These are phyloP conservation scores for Drosophila quinaria DNA, from an alignment of 2,888 invertebrate genomes.

Conservation along the genomic window DNA sequence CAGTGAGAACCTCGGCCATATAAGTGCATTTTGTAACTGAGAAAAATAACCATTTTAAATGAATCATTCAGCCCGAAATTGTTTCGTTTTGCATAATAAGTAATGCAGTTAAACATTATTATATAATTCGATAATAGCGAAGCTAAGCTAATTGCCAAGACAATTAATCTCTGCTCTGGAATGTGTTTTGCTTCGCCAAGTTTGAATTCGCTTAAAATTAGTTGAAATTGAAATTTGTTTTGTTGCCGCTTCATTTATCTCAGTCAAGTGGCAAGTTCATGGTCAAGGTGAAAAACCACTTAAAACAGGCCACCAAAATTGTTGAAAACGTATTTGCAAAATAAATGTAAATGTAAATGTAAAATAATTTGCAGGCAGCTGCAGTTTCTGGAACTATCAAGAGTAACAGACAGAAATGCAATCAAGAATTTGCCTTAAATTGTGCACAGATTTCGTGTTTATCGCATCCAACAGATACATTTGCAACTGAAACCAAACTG, in stretches of 20 bases:
- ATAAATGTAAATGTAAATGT: conserved; percentile 26
- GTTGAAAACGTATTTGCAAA: conserved; percentile 15
- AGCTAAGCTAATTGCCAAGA: conserved; percentile 2
- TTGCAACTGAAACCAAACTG: conserved; percentile 62
- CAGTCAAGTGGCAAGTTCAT: conserved; percentile 55
- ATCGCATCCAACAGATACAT: conserved; percentile 41
- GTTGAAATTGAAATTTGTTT: not conserved
- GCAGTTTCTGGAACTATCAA: conserved; percentile 40
- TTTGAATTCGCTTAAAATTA: conserved; percentile 19
- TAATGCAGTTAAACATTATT: not conserved
- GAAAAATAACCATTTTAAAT: not conserved
- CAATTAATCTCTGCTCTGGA: conserved; percentile 1
- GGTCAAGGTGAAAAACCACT: conserved; percentile 65
- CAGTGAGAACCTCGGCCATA: not conserved
- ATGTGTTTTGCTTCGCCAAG: conserved; percentile 12
- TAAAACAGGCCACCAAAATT: conserved; percentile 24
- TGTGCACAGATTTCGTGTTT: conserved; percentile 27
- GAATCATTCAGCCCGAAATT: conserved; percentile 3
- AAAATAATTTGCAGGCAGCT: conserved; percentile 38
- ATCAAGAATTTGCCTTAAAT: conserved; percentile 53
- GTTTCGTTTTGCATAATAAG: conserved; percentile 10
- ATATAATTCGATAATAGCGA: conserved; percentile 5
- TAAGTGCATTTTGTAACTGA: conserved; percentile 4
- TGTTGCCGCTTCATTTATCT: conserved; percentile 20
- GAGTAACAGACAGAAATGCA: conserved; percentile 20